Conservation (phyloP, 2,113 vertebrate genomes). For the Anguilla rostrata region DNA sequence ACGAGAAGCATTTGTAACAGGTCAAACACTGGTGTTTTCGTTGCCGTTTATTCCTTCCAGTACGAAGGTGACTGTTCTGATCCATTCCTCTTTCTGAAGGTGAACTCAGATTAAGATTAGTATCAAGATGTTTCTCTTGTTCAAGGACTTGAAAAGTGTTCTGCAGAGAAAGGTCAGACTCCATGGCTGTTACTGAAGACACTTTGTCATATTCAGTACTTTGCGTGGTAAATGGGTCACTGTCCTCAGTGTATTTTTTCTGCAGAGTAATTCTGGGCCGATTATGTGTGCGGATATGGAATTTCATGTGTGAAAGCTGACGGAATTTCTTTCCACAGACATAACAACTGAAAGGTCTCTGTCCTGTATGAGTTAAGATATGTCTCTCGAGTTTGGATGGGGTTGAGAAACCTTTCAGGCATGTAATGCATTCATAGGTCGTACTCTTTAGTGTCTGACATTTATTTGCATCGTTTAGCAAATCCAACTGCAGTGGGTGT, state of each 20-base stretch:
- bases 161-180: not conserved
- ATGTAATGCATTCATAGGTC: constrained; percentile 52
- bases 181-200: not conserved
- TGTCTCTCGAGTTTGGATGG: constrained; percentile 76
- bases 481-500: not conserved
- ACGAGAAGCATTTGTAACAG: constrained; percentile 70
- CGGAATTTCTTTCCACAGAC: constrained; percentile 76
- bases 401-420: constrained; percentile 72
- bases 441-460: constrained; percentile 33
- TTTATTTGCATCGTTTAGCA: not conserved
- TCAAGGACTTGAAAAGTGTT: not conserved
- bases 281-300: constrained; percentile 72
- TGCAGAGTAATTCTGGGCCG: constrained; percentile 38
- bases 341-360: constrained; percentile 75
- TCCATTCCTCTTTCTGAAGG: constrained; percentile 22
- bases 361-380: constrained; percentile 72
- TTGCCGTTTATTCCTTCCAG: constrained; percentile 23
- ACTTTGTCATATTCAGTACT: not conserved
- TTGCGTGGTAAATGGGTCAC: not conserved
- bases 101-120: constrained; percentile 8
- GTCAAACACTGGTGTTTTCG: constrained; percentile 65
- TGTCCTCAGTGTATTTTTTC: not conserved
- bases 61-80: not conserved
- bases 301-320: constrained; percentile 77
- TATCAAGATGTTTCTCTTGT: constrained; percentile 37